Evolutionary conservation across 2,888 invertebrate species (phyloP).

Genomic region (Atherix ibis): DNA sequence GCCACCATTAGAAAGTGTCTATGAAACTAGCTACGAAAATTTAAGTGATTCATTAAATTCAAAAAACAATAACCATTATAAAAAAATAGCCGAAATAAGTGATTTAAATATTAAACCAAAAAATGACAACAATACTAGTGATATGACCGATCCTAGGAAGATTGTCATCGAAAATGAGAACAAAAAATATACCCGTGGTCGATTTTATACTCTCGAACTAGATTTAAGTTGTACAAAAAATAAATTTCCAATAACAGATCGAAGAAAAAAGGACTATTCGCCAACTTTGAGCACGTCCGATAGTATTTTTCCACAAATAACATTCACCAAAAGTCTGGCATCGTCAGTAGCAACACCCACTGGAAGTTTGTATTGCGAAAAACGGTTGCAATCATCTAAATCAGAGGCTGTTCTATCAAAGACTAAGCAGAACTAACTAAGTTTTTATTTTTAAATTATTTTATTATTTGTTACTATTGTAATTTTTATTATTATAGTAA

Average conservation of each 20-base stretch:
- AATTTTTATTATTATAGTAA: too few species aligned
- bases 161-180: constrained; percentile 26
- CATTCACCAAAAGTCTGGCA: constrained; percentile 24
- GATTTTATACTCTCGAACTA: constrained; percentile 32
- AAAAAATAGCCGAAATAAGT: too few species aligned
- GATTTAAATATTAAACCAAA: constrained; percentile 1
- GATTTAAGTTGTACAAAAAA: constrained; percentile 41
- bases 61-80: constrained; percentile 3
- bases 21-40: constrained; percentile 35
- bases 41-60: constrained; percentile 17
- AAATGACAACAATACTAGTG: constrained; percentile 9
- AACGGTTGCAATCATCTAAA: constrained; percentile 29
- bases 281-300: constrained; percentile 7
- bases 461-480: not conserved
- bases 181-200: constrained; percentile 24
- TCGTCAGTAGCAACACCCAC: constrained; percentile 26
- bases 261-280: constrained; percentile 15
- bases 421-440: constrained; percentile 10
- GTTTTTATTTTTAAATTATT: not conserved
- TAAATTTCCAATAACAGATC: constrained; percentile 40
- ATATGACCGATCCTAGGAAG: constrained; percentile 7
- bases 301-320: constrained; percentile 11
- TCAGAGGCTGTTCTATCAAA: constrained; percentile 23
- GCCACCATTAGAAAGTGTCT: constrained; percentile 33
- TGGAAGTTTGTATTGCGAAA: constrained; percentile 30